Base-by-base conservation (phyloP, 2,113 vertebrate genomes). In the Turdus rufiventris region DNA sequence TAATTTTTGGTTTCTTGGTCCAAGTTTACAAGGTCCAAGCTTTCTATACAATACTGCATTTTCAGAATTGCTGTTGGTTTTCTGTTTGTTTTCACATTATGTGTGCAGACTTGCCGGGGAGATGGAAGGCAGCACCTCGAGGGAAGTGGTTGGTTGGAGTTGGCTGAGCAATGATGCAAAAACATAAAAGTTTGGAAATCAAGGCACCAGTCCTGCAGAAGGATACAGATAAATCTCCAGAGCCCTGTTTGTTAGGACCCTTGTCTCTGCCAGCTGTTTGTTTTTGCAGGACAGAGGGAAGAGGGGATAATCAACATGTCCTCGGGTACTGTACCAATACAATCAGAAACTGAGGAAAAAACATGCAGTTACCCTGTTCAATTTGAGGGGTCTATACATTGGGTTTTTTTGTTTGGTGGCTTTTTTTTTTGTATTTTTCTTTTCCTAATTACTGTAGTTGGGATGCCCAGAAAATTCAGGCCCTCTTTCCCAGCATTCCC, bases 1-100 rank as follows among this genome's bases (percentile, higher is more conserved):
- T 98, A 98, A 97, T 98, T 96, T 97, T 98, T 97, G 97, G 97
- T 98, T 98, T 97, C 97, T 98, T 98, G 98, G 97, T 98, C 98
- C 98, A 98, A 92, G 96, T 98, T 98, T 96, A 91, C 94, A 97
- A 97, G 97, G 97, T 97, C 97, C 97, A 98, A 97, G 96, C 96
- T 98, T 98, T 98, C 96, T 98, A 96, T 96, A 97, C 80, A 63
- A 96, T 91, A 73, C 19, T 91, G 85, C 94, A 93, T 96, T 97
- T 96, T 93, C 77, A 75, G 92, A 93, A 81, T 31, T 79, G 88
- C 95, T 38, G 88, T 97, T 94, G 78, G 60, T 24, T 96, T 96
- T 96, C 70, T 72, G 47, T 91, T 88, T 96, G 95, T 97, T 94
- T 92, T 92, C 93, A 89, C 97, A 88, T 89, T 33, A 78, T 47